Base-by-base conservation (phyloP, 2,113 vertebrate genomes). In the Chlamydotis undulata region DNA sequence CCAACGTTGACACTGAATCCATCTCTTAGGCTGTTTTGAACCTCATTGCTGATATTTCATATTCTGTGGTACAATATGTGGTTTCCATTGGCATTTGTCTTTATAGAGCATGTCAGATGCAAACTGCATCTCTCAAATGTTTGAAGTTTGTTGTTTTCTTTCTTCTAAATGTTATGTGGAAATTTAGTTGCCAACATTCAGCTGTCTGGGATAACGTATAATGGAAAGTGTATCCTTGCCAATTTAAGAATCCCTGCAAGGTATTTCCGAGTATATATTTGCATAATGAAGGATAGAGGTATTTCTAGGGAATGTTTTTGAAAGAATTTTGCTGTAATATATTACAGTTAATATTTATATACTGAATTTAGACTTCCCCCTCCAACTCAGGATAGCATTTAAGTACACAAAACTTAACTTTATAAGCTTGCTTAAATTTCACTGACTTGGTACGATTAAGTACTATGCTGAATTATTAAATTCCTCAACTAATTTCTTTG, bases 11-110 rank as follows among this genome's bases (percentile, higher is more conserved):
- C 2, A 9, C 10, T 50, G 55, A 50, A 8, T 88, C 65, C 86
- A 3, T 73, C 39, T 37, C 63, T 56, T 43, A 91, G 73, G 49
- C 39, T 87, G 33, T 76, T 90, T 57, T 93, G 53, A 79, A 50
- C 64, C 45, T 79, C 76, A 61, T 6, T 86, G 52, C 64, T 81
- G 60, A 29, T 87, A 57, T 65, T 93, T 93, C 33, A 23, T 63
- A 41, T 92, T 83, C 39, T 83, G 12, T 82, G 39, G 37, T 47
- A 88, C 94, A 93, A 37, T 80, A 65, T 83, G 78, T 87, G 55
- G 26, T 95, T 97, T 96, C 68, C 47, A 23, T 91, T 94, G 96
- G 55, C 91, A 87, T 96, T 97, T 96, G 87, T 84, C 91, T 98
- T 97, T 89, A 93, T 88, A 89, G 55, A 96, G 96, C 75, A 61